A percentile compares a stretch with the other conserved stretches of the same genome.
Evolutionary conservation across 2,113 vertebrate species (phyloP).

Genomic region (Catharus bicknelli): DNA sequence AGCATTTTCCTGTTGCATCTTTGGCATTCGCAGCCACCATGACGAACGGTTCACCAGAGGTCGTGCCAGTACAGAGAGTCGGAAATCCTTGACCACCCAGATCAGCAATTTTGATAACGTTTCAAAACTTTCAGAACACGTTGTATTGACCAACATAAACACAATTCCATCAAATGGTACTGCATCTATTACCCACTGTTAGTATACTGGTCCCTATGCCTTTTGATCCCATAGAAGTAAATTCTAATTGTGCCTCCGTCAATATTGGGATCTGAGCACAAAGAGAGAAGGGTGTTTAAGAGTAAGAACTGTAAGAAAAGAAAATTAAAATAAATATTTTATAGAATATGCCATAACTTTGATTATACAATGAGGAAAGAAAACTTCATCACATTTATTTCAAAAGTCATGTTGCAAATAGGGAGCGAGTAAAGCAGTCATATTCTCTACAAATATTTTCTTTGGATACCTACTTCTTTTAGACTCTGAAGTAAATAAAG

Average conservation of each 20-base stretch:
- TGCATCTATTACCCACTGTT: conserved; percentile 41
- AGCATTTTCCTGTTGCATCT: conserved; percentile 88
- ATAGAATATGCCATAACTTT: not conserved
- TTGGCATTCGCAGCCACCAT: conserved; percentile 58
- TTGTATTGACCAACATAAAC: conserved; percentile 79
- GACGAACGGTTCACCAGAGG: conserved; percentile 74
- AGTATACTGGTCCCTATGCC: conserved; percentile 5
- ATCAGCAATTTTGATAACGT: conserved; percentile 87
- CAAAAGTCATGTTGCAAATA: not conserved
- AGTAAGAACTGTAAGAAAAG: not conserved
- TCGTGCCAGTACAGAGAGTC: conserved; percentile 85
- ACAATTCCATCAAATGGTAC: conserved; percentile 68
- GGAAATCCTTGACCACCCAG: conserved; percentile 93
- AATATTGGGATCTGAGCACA: not conserved
- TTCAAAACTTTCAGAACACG: conserved; percentile 88
- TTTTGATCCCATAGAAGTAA: conserved; percentile 23
- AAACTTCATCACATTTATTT: conserved; percentile 3
- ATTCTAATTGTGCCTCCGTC: conserved; percentile 3
- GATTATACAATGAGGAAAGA: not conserved
- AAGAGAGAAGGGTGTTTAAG: not conserved
- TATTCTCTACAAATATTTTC: not conserved
- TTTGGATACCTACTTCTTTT: not conserved
- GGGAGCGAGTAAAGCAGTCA: not conserved
- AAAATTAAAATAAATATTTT: not conserved
- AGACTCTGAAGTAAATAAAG: not conserved